Conservation (phyloP, 2,797 vertebrate genomes). For the Pangasius larnaudii region DNA sequence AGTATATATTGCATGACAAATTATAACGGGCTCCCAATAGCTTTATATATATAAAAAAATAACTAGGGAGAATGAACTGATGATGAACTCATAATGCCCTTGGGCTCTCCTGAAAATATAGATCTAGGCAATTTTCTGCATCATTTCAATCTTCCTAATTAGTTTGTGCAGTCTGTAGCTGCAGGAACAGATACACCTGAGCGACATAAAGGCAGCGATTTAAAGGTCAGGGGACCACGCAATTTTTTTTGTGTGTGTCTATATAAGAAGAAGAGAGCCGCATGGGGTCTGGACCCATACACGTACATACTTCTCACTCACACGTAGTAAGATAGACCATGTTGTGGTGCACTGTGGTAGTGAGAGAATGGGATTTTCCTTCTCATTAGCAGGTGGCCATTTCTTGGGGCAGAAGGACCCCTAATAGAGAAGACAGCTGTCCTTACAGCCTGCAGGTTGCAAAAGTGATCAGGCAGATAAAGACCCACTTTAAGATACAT, state of each 20-base stretch:
- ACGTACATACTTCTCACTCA: slow-evolving; percentile 29
- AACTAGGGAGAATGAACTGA: slow-evolving; percentile 33
- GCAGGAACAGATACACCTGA: slow-evolving; percentile 63
- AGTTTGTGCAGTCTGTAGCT: slow-evolving; percentile 78
- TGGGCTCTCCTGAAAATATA: slow-evolving; percentile 74
- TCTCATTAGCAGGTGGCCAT: slow-evolving; percentile 40
- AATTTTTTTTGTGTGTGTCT: slow-evolving; percentile 5
- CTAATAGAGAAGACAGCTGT: slow-evolving; percentile 54
- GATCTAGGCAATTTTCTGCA: slow-evolving; percentile 84
- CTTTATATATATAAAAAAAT: not conserved
- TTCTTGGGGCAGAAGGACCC: slow-evolving; percentile 40
- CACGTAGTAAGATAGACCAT: not conserved
- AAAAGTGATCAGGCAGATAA: slow-evolving; percentile 47
- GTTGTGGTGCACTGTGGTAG: slow-evolving; percentile 18
- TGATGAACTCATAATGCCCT: slow-evolving; percentile 69
- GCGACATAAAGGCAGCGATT: slow-evolving; percentile 58
- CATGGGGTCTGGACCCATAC: slow-evolving; percentile 20
- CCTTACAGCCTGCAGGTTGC: slow-evolving; percentile 40
- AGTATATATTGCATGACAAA: not conserved
- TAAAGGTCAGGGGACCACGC: slow-evolving; percentile 57
- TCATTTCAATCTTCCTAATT: slow-evolving; percentile 85
- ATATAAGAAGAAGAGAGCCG: slow-evolving; percentile 7
- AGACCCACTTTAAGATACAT: slow-evolving; percentile 16
- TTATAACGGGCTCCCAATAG: not conserved
- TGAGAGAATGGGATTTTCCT: slow-evolving; percentile 19